Conservation (phyloP, 37 sponge, comb jelly and placozoan genomes). For the Geodia barretti region DNA sequence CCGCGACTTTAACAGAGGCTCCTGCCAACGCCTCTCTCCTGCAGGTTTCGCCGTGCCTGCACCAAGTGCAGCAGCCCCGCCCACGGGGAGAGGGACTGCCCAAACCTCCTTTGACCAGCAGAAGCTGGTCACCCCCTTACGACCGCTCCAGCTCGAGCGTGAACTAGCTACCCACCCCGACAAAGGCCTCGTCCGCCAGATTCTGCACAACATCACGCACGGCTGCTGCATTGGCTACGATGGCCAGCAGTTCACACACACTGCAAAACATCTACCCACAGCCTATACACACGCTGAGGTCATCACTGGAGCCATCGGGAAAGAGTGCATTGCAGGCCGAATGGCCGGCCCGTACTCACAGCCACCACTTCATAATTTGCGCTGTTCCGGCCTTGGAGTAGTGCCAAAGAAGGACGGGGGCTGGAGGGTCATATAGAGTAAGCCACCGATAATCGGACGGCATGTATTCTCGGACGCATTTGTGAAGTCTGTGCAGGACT, state of each 20-base stretch:
- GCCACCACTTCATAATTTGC: background rate
- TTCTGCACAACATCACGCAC: background rate
- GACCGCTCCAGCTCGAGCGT: background rate
- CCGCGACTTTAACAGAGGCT: too few relatives aligned
- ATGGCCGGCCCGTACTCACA: background rate
- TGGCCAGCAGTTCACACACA: background rate
- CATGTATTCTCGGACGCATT: too few relatives aligned
- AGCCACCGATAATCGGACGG: too few relatives aligned
- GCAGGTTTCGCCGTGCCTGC: too few relatives aligned
- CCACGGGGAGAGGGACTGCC: too few relatives aligned
- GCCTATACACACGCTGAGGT: background rate
- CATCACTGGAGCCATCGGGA: background rate
- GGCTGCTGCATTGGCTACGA: conserved; percentile 7
- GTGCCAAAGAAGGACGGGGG: conserved; percentile 9
- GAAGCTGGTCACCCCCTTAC: conserved; percentile 14
- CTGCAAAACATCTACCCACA: background rate
- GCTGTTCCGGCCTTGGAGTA: background rate
- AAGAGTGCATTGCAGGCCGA: background rate
- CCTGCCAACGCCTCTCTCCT: too few relatives aligned
- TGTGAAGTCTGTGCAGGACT: too few relatives aligned
- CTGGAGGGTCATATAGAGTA: too few relatives aligned
- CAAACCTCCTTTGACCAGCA: too few relatives aligned
- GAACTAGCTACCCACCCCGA: background rate
- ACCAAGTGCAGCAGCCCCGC: too few relatives aligned
- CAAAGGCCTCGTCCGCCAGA: background rate